phyloP scores from a whole-genome alignment of 2,888 invertebrate genomes.

The Cephus spinipes region DNA sequence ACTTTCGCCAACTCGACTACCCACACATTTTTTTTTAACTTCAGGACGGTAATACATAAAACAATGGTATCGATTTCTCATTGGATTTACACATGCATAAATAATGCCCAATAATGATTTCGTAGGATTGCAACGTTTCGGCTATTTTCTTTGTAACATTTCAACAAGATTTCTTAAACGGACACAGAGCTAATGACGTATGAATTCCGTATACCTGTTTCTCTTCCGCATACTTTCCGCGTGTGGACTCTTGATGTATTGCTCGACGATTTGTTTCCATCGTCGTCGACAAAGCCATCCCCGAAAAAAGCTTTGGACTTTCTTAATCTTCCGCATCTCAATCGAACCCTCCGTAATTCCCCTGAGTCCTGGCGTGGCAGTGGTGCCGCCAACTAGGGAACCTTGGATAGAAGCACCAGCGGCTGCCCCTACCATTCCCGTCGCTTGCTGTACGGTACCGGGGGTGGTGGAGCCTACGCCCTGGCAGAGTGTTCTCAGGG shows the following conservation, averaged over 20 bases:
- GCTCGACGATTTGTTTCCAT: conserved; percentile 95
- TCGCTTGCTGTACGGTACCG: conserved; percentile 21
- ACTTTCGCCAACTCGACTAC: neutral
- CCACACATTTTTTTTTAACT: too few relatives aligned
- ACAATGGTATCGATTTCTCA: neutral
- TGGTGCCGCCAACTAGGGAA: conserved; percentile 41
- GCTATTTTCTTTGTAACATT: too few relatives aligned
- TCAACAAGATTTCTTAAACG: too few relatives aligned
- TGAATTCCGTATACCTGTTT: conserved; percentile 73
- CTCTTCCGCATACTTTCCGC: conserved; percentile 94
- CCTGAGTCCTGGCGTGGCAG: conserved; percentile 60
- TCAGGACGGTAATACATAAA: neutral
- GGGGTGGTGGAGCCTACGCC: conserved; percentile 36
- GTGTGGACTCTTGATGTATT: conserved; percentile 94
- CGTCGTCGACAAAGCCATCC: conserved; percentile 92
- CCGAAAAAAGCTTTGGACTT: conserved; percentile 91
- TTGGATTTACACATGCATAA: neutral
- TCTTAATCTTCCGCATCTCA: conserved; percentile 90
- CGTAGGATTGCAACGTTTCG: too few relatives aligned
- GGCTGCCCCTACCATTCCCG: conserved; percentile 27
- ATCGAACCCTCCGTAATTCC: conserved; percentile 71
- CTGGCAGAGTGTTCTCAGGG: conserved; percentile 49
- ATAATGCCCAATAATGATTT: neutral
- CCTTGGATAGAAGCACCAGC: neutral
- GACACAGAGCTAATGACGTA: neutral